Evolutionary conservation across 1,140 invertebrate genomes (phyloP).

Genomic region (Eumaeus atala): DNA sequence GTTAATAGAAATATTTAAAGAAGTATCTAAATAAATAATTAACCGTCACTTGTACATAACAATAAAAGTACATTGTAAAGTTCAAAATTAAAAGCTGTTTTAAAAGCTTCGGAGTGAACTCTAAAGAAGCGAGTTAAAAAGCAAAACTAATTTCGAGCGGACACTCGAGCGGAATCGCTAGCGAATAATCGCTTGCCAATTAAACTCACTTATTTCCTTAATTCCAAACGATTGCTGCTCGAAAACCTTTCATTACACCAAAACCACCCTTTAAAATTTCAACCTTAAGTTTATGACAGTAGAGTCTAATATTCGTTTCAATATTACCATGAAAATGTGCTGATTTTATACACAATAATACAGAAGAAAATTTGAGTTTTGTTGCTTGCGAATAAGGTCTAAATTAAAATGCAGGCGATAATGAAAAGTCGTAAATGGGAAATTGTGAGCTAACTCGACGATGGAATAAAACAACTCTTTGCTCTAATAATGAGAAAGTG

Average conservation of each 20-base stretch:
- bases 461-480: conserved; percentile 70
- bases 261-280: conserved; percentile 22
- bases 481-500: conserved; percentile 68
- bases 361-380: conserved; percentile 29
- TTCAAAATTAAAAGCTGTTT: neutral
- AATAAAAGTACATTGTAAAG: neutral
- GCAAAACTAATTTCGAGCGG: conserved; percentile 32
- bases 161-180: conserved; percentile 39
- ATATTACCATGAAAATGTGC: conserved; percentile 18
- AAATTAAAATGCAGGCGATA: conserved; percentile 27
- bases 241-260: conserved; percentile 41
- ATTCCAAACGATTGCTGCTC: conserved; percentile 58
- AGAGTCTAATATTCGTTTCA: conserved; percentile 20
- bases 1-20: too few relatives aligned
- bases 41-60: neutral
- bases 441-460: conserved; percentile 67
- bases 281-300: conserved; percentile 18
- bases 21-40: too few relatives aligned
- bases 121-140: conserved; percentile 24
- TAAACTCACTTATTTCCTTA: conserved; percentile 68
- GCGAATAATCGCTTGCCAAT: conserved; percentile 61
- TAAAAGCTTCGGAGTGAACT: neutral
- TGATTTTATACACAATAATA: conserved; percentile 31
- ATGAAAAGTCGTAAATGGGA: conserved; percentile 60
- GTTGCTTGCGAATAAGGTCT: conserved; percentile 26